Percentiles rank a stretch among this genome's conserved stretches.
These are phyloP conservation scores for Oligia fasciuncula DNA, from an alignment of 2,888 invertebrate species.

Conservation along the genomic window DNA sequence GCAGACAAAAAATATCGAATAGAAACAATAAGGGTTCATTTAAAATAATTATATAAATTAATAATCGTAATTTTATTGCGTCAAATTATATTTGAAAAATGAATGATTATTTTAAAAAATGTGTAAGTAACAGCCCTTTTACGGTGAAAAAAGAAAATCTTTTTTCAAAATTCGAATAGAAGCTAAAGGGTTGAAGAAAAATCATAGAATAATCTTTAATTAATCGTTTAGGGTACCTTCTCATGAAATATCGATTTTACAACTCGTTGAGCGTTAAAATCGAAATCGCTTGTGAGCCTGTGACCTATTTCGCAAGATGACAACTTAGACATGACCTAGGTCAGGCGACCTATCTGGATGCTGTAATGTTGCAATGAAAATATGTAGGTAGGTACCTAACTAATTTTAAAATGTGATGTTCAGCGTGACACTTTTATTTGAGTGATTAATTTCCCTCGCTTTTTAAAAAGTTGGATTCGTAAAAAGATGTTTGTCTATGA, in stretches of 20 bases:
- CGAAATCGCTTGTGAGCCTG: slow-evolving; percentile 71
- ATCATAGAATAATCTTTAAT: not conserved
- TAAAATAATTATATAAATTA: too few species aligned
- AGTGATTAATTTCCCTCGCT: not conserved
- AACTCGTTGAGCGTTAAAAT: slow-evolving; percentile 38
- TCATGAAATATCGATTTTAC: slow-evolving; percentile 1
- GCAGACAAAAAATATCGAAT: not conserved
- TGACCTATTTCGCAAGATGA: slow-evolving; percentile 81
- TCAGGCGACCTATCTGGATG: slow-evolving; percentile 63
- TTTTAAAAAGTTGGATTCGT: not conserved
- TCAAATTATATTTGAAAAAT: too few species aligned
- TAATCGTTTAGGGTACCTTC: not conserved
- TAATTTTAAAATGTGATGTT: slow-evolving; percentile 13
- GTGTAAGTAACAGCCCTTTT: not conserved
- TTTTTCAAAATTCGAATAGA: not conserved
- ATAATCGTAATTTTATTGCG: too few species aligned
- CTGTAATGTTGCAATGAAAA: slow-evolving; percentile 26
- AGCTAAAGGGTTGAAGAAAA: not conserved
- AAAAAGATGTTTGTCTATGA: not conserved
- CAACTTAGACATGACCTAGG: slow-evolving; percentile 81
- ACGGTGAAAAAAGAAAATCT: not conserved
- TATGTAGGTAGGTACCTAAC: not conserved
- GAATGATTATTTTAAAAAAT: too few species aligned
- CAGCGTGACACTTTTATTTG: not conserved
- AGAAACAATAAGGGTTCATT: too few species aligned